Evolutionary conservation across 2,888 invertebrate species (phyloP).

Genomic region (Sinhomidia bicolor): DNA sequence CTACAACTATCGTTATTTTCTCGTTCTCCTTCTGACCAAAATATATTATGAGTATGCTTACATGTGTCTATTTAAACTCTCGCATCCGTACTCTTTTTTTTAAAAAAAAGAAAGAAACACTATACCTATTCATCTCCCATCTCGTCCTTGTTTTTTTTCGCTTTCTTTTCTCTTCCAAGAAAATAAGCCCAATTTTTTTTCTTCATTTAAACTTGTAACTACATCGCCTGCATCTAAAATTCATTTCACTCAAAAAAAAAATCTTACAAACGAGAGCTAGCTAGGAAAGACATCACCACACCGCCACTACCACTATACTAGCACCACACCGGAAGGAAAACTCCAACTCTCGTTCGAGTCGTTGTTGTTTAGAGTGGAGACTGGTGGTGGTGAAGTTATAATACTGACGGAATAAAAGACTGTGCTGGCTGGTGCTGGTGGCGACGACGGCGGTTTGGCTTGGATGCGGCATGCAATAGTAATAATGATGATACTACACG

Average conservation of each 20-base stretch:
- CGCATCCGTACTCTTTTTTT: not conserved
- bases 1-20: too few relatives aligned
- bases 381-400: not conserved
- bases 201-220: not conserved
- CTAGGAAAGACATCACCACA: not conserved
- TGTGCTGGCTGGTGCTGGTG: too few relatives aligned
- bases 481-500: conserved; percentile 16
- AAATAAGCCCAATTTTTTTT: not conserved
- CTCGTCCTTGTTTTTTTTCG: not conserved
- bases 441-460: too few relatives aligned
- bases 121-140: not conserved
- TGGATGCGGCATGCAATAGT: not conserved
- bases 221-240: conserved; percentile 30
- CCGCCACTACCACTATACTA: not conserved
- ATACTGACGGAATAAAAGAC: not conserved
- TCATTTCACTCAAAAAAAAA: conserved; percentile 16
- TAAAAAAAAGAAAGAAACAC: not conserved
- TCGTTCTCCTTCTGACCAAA: too few relatives aligned
- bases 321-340: conserved; percentile 14
- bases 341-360: too few relatives aligned
- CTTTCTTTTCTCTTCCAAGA: not conserved
- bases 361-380: not conserved
- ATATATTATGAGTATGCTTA: too few relatives aligned
- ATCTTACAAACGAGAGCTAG: not conserved
- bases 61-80: not conserved